These are phyloP conservation scores for Odocoileus virginianus DNA, from an alignment of 2,113 vertebrate genomes.

Conservation along the genomic window DNA sequence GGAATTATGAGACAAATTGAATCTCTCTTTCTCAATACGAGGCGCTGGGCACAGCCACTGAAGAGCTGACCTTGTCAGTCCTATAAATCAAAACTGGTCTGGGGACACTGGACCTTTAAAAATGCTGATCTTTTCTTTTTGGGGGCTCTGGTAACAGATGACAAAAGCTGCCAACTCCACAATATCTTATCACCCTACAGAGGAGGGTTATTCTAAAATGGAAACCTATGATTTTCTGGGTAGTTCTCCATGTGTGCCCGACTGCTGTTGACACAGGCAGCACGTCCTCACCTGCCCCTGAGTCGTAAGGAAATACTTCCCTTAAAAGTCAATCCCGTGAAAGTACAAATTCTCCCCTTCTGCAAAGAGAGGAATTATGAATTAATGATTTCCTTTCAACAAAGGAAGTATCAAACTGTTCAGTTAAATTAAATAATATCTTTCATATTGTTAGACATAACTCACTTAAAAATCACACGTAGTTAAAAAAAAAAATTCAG, in stretches of 20 bases:
- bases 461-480: background rate
- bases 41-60: conserved; percentile 67
- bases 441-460: background rate
- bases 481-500: background rate
- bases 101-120: conserved; percentile 73
- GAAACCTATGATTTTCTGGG: background rate
- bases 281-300: fast-evolving
- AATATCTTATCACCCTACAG: background rate
- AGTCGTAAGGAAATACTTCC: background rate
- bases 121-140: conserved; percentile 48
- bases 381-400: background rate
- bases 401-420: background rate
- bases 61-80: conserved; percentile 82
- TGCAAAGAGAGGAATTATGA: background rate
- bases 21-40: conserved; percentile 76
- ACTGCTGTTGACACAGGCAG: fast-evolving
- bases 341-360: background rate
- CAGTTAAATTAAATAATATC: background rate
- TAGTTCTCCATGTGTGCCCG: background rate
- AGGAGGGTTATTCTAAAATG: background rate
- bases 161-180: conserved; percentile 16
- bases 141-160: conserved; percentile 19
- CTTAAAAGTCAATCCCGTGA: background rate
- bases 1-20: conserved; percentile 82
- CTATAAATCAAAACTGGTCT: conserved; percentile 83